A percentile compares a stretch with the other conserved stretches of the same genome.
Conservation (phyloP, 2,888 invertebrate species). For the Macaria liturata region DNA sequence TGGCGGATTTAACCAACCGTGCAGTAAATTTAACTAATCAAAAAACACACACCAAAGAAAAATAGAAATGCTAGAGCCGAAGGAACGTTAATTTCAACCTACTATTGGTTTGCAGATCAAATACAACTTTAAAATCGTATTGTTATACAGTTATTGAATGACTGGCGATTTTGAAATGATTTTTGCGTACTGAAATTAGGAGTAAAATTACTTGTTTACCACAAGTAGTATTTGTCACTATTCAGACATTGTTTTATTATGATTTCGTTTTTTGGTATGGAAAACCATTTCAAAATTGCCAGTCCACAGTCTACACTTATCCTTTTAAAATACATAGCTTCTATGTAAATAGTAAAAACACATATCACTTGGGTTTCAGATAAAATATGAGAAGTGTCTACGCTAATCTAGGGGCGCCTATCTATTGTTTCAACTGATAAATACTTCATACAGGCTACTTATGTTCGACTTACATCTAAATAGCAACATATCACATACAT, state of each 20-base stretch:
- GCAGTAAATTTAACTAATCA: neutral
- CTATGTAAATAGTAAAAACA: slow-evolving; percentile 42
- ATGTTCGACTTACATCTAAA: slow-evolving; percentile 67
- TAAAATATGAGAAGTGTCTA: slow-evolving; percentile 65
- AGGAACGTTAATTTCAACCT: slow-evolving; percentile 20
- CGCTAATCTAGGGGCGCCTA: slow-evolving; percentile 69
- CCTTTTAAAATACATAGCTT: slow-evolving; percentile 48
- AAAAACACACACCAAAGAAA: slow-evolving; percentile 63
- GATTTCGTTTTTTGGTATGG: too few relatives aligned
- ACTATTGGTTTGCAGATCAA: slow-evolving; percentile 44
- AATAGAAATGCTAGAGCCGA: slow-evolving; percentile 45
- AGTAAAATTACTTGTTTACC: too few relatives aligned
- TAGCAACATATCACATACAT: slow-evolving; percentile 79
- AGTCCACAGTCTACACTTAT: slow-evolving; percentile 21
- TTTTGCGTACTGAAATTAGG: neutral
- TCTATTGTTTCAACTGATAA: slow-evolving; percentile 77
- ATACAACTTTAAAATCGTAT: slow-evolving; percentile 45
- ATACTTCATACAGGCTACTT: slow-evolving; percentile 69
- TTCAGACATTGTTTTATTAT: too few relatives aligned
- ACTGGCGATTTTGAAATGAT: slow-evolving; percentile 1
- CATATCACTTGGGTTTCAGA: slow-evolving; percentile 55
- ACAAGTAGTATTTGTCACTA: too few relatives aligned
- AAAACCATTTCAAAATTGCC: slow-evolving; percentile 16
- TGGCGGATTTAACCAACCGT: too few relatives aligned
- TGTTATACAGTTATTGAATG: neutral